Evolutionary conservation across 1,140 invertebrate genomes (phyloP), one percentile per base, ranked within the genome.

Genomic region (Apolygus lucorum): DNA sequence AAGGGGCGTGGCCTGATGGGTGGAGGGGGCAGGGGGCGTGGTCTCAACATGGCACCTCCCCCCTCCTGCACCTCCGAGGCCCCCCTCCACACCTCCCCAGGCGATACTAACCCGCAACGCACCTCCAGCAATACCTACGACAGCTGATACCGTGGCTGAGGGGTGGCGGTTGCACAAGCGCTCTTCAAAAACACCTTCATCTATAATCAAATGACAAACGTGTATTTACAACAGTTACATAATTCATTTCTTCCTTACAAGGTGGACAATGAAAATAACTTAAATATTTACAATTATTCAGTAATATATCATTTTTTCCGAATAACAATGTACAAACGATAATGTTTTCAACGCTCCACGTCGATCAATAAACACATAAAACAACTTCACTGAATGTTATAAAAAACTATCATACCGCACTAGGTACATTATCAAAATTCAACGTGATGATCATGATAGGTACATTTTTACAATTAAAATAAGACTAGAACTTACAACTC

Each of bases 161-260:
- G 4, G 34, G 34, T 24, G 24, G 52, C 26, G 67, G 34, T 27
- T 52, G 52, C 49, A 2, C 67, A 59, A 8, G 11, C 21, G 21
- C 42, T 2, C 17, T 42, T 34, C 2, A 25, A 42, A 34, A 28
- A 27, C 63, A 59, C 49, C 27, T 42, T 27, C 21, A 22, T 22
- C 52, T 67, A 67, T 59, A 25, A 71, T 71, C 70, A 67, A 71
- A 59, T 67, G 64, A 54, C 65, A 67, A 67, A 59, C 65, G 70
- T 69, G 68, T 69, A 69, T 69, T 69, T 69, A 69, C 68, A 69
- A 69, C 68, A 69, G 63, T 62, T 59, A 63, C 68, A 63, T 69
- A 69, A 54, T 69, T 28, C 54, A 22, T 63, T 69, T 63, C 17
- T 27, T 68, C 28, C 52, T 52, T 59, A 22, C 27, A 59, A 62